Conservation (phyloP, 2,888 invertebrate species). For the Eilema griseolum region DNA sequence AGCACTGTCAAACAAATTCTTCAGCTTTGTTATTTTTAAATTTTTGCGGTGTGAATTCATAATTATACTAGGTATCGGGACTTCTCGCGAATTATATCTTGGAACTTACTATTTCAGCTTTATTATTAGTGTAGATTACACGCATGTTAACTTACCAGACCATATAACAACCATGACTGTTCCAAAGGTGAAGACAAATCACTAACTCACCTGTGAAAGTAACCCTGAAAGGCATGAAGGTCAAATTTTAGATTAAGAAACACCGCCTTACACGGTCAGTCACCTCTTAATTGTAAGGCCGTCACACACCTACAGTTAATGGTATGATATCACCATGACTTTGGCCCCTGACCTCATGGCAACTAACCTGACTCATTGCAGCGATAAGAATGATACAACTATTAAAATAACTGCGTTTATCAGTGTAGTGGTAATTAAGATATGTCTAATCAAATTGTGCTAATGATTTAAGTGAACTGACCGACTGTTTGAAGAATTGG, state of each 20-base stretch:
- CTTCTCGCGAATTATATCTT: no score
- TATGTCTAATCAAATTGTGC: constrained; percentile 24
- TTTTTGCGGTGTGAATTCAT: no score
- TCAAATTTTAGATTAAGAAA: constrained; percentile 30
- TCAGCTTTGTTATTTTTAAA: no score
- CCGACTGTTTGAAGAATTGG: constrained; percentile 13
- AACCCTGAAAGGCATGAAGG: constrained; percentile 32
- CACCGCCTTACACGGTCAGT: constrained; percentile 40
- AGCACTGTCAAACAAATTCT: no score
- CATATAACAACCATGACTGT: not conserved
- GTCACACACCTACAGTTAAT: constrained; percentile 55
- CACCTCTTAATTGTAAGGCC: constrained; percentile 57
- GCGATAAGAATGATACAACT: constrained; percentile 56
- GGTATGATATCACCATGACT: constrained; percentile 55
- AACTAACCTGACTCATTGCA: constrained; percentile 52
- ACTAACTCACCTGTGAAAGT: constrained; percentile 26
- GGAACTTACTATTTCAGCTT: no score
- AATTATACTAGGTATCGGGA: no score
- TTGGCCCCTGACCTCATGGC: constrained; percentile 56
- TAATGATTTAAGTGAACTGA: constrained; percentile 23
- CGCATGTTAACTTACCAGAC: not conserved
- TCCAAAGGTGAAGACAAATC: constrained; percentile 16
- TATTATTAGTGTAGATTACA: not conserved
- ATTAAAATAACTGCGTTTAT: constrained; percentile 50
- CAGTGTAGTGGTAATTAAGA: constrained; percentile 39